Percentiles rank a stretch among this genome's conserved stretches.
Evolutionary conservation across 2,113 vertebrate genomes (phyloP).

Genomic region (Chroicocephalus ridibundus): DNA sequence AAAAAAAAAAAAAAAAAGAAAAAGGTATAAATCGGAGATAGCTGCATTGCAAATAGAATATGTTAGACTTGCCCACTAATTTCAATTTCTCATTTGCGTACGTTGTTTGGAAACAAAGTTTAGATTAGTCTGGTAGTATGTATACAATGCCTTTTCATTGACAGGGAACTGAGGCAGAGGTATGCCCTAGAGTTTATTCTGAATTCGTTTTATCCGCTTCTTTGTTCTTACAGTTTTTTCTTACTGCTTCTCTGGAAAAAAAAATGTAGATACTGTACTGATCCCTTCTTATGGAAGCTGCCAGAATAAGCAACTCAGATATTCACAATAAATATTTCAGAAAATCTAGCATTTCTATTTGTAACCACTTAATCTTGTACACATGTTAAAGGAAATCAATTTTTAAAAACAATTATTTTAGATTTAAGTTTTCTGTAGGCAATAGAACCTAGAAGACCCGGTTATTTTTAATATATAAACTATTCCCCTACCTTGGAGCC

Average conservation of each 20-base stretch:
- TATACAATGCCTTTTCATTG: neutral
- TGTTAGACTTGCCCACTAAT: neutral
- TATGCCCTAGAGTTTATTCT: neutral
- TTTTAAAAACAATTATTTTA: conserved; percentile 58
- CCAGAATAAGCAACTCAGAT: conserved; percentile 49
- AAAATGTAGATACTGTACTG: neutral
- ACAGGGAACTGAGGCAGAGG: neutral
- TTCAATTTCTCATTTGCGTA: neutral
- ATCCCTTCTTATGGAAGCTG: conserved; percentile 20
- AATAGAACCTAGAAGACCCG: neutral
- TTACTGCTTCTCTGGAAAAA: neutral
- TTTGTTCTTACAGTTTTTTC: neutral
- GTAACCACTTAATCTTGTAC: conserved; percentile 48
- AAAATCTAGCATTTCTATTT: conserved; percentile 52
- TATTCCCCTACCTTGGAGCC: conserved; percentile 4
- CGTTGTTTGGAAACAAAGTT: neutral
- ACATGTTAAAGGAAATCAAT: conserved; percentile 58
- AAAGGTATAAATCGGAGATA: neutral
- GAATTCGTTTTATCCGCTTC: neutral
- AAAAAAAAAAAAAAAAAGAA: too few species aligned
- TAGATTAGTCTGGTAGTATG: neutral
- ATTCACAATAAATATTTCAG: conserved; percentile 37
- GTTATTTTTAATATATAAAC: conserved; percentile 50
- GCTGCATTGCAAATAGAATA: neutral
- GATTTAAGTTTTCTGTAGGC: conserved; percentile 48